Evolutionary conservation across 2,888 invertebrate species (phyloP), one percentile per base, ranked within the genome.

Genomic region (Drosophila mulleri): DNA sequence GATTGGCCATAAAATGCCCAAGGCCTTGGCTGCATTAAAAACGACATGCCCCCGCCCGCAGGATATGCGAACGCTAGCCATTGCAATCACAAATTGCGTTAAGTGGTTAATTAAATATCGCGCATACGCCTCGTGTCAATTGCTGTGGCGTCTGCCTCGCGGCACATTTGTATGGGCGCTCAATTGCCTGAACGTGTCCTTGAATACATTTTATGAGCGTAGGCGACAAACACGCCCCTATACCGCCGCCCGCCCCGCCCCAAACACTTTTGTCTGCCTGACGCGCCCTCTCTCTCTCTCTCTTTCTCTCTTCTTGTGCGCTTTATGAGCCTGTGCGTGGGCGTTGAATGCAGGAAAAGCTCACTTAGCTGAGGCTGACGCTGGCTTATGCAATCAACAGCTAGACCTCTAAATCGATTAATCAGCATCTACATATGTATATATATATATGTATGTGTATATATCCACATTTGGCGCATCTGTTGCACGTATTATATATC

Each of bases 171-270:
- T 8, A 80, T 50, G 69, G 68, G 72, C 72, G 67, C 74, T 41
- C 63, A 68, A 67, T 56, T 71, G 67, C 26, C 47, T 48, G 59
- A 56, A 32, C 56, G 48, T 78, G 83, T 86, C 83, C 83, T 84
- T 84, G 82, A 79, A 74, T 56, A 58, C 52, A 20, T 39, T 68
- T 53, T 53, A 5, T 44, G 39, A 50, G 50, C 26, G 23, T n/a
- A 39, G 39, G 53, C 32, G 14, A 57, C 29, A 16, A 29, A 2
- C 11, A 41, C 20, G 16, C 41, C 32, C 9, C 32, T 0, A 23
- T 14, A 16, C 23, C 8, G 23, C 41, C 18, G 1, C 44, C 20
- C 5, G 1, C 0, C 26, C 41, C 16, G 29, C 7, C 29, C 32
- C 23, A 0, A 1, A n/a, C 18, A 8, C 41, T 14, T 3, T 26